Base-by-base conservation (phyloP, 1,140 invertebrate genomes). In the Drosophila mojavensis region DNA sequence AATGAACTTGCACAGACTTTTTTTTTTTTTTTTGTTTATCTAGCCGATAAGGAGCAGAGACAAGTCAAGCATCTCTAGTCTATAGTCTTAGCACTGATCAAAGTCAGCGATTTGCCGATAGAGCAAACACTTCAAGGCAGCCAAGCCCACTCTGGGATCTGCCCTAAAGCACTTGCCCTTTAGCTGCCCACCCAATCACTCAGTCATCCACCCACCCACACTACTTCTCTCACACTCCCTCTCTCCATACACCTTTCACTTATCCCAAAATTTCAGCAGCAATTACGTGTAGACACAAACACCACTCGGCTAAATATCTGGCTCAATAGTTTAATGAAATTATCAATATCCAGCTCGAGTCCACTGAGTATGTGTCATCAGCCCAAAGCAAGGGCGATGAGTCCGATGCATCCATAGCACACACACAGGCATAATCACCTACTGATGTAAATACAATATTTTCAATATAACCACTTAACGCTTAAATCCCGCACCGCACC, bases 361-460 rank as follows among this genome's bases (percentile, higher is more conserved):
- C 58, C 41, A 26, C 66, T 75, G 62, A 75, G 85, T 30, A 2
- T 89, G 84, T 89, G 70, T 89, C 84, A 89, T 89, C 84, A 39
- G 65, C 51, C 30, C n/a, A 30, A 43, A 7, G 41, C 24, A 13
- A 45, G 39, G 6, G n/a, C 45, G 58, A 60, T 60, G 58, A 60
- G 58, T 60, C 43, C 43, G 28, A 26, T 30, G 28, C 26, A 47
- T 28, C 24, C 13, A 30, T 30, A 43, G 10, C 59, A 78, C 50
- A 69, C 45, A 55, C 30, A 51, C n/a, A 68, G 11, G 48, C 33
- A 82, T 89, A 89, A 89, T 89, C 84, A 89, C 84, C 84, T 90
- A 89, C 84, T 89, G 84, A 89, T 89, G 84, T 89, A 89, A 89
- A 89, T 89, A 89, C 84, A 89, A 89, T 89, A 89, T 89, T 89